A percentile compares a stretch with the other conserved stretches of the same genome.
These are phyloP conservation scores for Corynorhinus townsendii DNA, from an alignment of 2,113 vertebrate species.

Conservation along the genomic window DNA sequence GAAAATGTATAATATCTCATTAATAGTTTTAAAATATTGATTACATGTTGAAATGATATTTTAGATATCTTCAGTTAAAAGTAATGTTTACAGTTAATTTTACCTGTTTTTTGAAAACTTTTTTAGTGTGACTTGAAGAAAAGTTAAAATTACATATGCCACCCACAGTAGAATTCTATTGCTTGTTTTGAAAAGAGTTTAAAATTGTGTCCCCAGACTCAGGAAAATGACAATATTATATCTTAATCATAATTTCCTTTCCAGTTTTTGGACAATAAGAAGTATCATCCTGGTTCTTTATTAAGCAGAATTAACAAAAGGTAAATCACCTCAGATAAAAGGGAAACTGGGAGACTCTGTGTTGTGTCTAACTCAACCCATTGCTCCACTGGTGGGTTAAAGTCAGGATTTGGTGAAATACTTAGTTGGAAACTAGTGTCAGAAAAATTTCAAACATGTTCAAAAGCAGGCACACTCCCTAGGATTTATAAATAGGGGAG, in stretches of 20 bases:
- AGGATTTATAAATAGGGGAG: neutral
- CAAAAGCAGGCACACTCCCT: neutral
- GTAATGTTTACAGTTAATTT: slow-evolving; percentile 16
- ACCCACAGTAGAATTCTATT: neutral
- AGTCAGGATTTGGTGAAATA: neutral
- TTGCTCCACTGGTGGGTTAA: neutral
- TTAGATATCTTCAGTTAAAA: slow-evolving; percentile 20
- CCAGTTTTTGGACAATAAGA: neutral
- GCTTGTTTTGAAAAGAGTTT: neutral
- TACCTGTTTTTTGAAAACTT: neutral
- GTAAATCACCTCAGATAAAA: neutral
- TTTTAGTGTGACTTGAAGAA: neutral
- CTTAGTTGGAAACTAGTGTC: neutral
- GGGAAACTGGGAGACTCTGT: neutral
- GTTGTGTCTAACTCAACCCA: neutral
- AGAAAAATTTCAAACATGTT: neutral
- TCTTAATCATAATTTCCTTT: neutral
- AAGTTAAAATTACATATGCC: neutral
- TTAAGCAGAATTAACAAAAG: neutral
- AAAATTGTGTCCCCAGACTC: neutral
- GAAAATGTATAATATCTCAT: neutral
- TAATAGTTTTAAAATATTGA: slow-evolving; percentile 44
- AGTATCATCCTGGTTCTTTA: neutral
- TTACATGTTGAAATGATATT: neutral
- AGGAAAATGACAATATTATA: neutral